Evolutionary conservation across 2,888 invertebrate species (phyloP), one percentile per base, ranked within the genome.

Genomic region (Caenorhabditis drosophilae): DNA sequence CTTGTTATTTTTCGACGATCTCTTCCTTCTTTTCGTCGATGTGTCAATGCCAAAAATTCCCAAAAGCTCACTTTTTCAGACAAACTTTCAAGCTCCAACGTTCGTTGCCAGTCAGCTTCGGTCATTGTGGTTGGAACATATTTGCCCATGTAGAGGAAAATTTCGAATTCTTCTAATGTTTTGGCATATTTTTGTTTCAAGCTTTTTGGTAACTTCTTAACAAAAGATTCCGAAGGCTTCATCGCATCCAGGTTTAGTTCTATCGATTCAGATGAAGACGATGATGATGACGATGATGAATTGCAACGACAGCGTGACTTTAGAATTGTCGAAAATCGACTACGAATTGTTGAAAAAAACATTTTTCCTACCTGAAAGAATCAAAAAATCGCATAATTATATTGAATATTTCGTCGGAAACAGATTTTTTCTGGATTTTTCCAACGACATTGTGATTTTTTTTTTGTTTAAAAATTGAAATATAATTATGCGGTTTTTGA

Each of bases 141-240:
- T n/a, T 62, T 59, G 23, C 59, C 71, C 63, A 77, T 61, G 44
- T 76, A 77, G n/a, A 59, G 59, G 51, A 66, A 73, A 38, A 77
- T 51, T 67, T 76, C 59, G 34, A 77, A 48, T 20, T 70, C 63
- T 16, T 41, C 47, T 20, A 62, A 22, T 0, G 56, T 46, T 35
- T 49, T 59, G 4, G 56, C 26, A 36, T 60, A 54, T n/a, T 34
- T 38, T 7, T 54, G 20, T 20, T 44, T 53, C 18, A 41, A 12
- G 2, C 54, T 46, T 15, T 23, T 27, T 15, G 34, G 18, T 7
- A 70, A 27, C 4, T 41, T 23, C 20, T 48, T 50, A 11, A 42
- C 45, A 31, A 67, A 70, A n/a, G 20, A 12, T 12, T 36, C n/a
- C 27, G 44, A 45, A n/a, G 44, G 44, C 27, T 45, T 45, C 27